Evolutionary conservation across 2,888 invertebrate species (phyloP).

Genomic region (Odiellus spinosus): DNA sequence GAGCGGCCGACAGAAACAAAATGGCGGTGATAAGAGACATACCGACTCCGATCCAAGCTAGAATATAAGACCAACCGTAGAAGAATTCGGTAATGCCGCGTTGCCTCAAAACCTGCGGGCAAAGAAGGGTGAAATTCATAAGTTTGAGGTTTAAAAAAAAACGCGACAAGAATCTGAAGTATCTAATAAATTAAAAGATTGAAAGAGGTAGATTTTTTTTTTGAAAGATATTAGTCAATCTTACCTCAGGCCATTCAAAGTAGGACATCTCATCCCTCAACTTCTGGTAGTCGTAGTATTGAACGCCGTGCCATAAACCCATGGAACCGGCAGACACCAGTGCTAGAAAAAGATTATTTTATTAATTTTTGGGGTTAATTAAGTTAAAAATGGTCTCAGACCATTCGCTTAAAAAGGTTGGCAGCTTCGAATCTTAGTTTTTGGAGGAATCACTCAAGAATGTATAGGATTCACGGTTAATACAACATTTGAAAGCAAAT

Average conservation of each 20-base stretch:
- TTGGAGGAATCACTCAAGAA: too few species aligned
- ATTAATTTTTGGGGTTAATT: too few species aligned
- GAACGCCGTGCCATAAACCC: constrained; percentile 91
- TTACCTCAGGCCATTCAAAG: constrained; percentile 56
- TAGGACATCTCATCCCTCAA: constrained; percentile 81
- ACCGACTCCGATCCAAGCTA: constrained; percentile 91
- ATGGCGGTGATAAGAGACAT: constrained; percentile 79
- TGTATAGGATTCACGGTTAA: too few species aligned
- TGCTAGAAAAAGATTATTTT: constrained; percentile 40
- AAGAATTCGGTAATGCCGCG: constrained; percentile 22
- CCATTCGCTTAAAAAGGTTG: too few species aligned
- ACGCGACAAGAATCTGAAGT: too few species aligned
- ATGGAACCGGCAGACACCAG: constrained; percentile 79
- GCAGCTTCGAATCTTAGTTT: too few species aligned
- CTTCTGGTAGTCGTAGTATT: constrained; percentile 87
- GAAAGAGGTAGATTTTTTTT: too few species aligned
- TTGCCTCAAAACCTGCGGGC: constrained; percentile 19
- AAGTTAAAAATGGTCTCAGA: too few species aligned
- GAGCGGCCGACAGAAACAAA: constrained; percentile 80
- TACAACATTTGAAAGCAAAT: too few species aligned
- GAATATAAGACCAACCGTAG: constrained; percentile 94
- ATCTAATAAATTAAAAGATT: too few species aligned
- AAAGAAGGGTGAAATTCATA: not conserved
- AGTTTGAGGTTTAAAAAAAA: not conserved
- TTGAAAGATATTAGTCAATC: too few species aligned